Evolutionary conservation across 2,113 vertebrate genomes (phyloP).

Genomic region (Alethe castanea): DNA sequence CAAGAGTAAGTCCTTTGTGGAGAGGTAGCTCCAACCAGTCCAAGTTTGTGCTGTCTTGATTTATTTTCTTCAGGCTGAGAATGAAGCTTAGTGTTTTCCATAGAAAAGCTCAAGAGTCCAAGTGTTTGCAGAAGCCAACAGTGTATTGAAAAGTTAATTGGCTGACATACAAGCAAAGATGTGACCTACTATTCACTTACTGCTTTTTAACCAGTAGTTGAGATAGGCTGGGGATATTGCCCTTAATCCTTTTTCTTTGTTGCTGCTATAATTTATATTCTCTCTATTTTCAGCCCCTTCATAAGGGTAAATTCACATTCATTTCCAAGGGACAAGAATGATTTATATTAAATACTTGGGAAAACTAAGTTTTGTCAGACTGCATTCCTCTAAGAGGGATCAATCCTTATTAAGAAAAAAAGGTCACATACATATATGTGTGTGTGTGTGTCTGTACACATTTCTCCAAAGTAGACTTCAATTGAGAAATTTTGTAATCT

Average conservation of each 20-base stretch:
- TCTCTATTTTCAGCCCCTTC: neutral
- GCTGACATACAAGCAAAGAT: neutral
- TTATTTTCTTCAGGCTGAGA: neutral
- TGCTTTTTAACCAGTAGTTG: neutral
- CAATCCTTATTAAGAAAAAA: neutral
- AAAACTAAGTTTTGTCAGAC: neutral
- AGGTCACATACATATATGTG: rapidly evolving
- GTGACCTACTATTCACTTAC: neutral
- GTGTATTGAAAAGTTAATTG: neutral
- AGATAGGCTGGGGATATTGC: neutral
- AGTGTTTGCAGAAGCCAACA: neutral
- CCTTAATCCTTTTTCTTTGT: neutral
- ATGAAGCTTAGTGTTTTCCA: neutral
- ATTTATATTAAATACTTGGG: neutral
- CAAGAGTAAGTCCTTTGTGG: neutral
- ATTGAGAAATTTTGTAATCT: neutral
- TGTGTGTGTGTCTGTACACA: neutral
- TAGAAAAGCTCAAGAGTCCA: neutral
- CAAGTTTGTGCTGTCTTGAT: neutral
- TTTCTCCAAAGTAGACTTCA: neutral
- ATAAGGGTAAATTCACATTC: neutral
- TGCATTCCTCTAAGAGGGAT: neutral
- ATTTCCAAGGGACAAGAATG: neutral
- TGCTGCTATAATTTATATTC: neutral
- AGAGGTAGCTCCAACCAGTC: neutral